Base-by-base conservation (phyloP, 1,140 invertebrate species). In the Tetranychus cinnabarinus region DNA sequence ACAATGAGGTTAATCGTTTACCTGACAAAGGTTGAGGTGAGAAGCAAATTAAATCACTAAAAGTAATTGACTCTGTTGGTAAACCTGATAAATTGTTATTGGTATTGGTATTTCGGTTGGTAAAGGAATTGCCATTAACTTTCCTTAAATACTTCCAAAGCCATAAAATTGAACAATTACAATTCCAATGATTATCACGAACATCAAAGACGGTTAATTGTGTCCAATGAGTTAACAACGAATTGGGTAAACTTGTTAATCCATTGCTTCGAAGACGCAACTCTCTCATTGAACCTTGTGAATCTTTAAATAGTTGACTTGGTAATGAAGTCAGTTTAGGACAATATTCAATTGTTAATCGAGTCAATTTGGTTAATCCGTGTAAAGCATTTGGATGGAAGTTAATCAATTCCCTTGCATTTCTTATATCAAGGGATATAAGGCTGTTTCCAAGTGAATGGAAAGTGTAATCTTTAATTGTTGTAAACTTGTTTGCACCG, bases 131-230 rank as follows among this genome's bases (percentile, higher is more conserved):
- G 10, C 10, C 5, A 42, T 55, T 61, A 23, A 31, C 12, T 45
- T 46, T 39, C 2, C 35, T 55, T 35, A 37, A 61, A 39, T 55
- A 61, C 66, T 81, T 80, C 84, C 84, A 87, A 3, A 90, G 73
- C 86, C 86, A 90, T 50, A 83, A 75, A 57, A 88, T 71, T 23
- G 85, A 86, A 68, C 87, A 90, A 72, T 89, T 89, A 72, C 87
- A 91, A 59, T 81, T 76, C 55, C 89, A 77, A 1, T 85, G 86
- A 74, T 89, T 88, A 15, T 84, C 84, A 36, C 81, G 81, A 34
- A 89, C 75, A 64, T 72, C 70, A 33, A 73, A 61, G 36, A 59
- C 64, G 52, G 68, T 63, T 50, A 72, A 50, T 34, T 60, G 54
- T 42, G 64, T 50, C 65, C 63, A 65, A 6, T 59, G 60, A 6